Base-by-base conservation (phyloP, 1,140 invertebrate genomes). In the Homalodisca vitripennis region DNA sequence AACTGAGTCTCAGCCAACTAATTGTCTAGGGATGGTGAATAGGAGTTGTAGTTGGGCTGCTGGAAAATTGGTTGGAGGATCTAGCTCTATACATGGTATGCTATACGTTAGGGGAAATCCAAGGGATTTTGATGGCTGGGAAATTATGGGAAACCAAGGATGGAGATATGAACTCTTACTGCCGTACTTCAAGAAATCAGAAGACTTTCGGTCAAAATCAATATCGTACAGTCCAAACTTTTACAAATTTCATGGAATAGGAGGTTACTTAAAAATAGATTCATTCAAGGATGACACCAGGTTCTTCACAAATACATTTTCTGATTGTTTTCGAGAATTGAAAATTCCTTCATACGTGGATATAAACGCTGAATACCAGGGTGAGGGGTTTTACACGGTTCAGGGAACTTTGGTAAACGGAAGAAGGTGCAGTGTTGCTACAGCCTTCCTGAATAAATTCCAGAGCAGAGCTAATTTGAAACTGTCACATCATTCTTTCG, bases 171-270 rank as follows among this genome's bases (percentile, higher is more conserved):
- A 89, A 24, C 86, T 92, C 17, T 85, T 94, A 0, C 74, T 93
- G 6, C 89, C 89, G 0, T 94, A 93, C 75, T 95, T 93, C n/a
- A 89, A 90, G 63, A 94, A 94, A 77, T 92, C 91, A 0, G 92
- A 94, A 79, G 91, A 93, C 72, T 92, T 78, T 79, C 90, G 41
- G 92, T 92, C 77, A 90, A 90, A 0, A 92, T 92, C 74, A 81
- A 91, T 74, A 88, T 90, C 13, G 83, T 24, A 60, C 66, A n/a
- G 60, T 47, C 6, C 29, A 30, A 31, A 86, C 88, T 71, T 87
- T 79, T 3, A 84, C n/a, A n/a, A 81, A 72, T 87, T 92, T 77
- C 92, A 94, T 75, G 78, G 79, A 1, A 87, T 84, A 70, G 91
- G 90, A 53, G 92, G 92, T 1, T 90, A 90, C 62, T 80, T 90